Evolutionary conservation across 2,113 vertebrate species (phyloP).

Genomic region (Dipodomys merriami): DNA sequence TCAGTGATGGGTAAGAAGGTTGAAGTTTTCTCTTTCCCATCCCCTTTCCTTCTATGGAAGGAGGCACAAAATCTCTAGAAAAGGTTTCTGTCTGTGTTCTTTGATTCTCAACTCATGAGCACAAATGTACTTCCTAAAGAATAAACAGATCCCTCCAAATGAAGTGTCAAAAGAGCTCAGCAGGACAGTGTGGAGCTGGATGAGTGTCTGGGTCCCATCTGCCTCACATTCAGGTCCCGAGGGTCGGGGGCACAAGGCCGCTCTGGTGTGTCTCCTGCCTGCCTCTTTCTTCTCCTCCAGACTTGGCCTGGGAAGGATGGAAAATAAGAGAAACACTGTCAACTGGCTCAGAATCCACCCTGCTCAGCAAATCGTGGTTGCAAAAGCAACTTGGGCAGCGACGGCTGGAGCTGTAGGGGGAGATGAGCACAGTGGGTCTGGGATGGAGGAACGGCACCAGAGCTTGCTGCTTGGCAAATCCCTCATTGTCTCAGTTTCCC

Average conservation of each 20-base stretch:
- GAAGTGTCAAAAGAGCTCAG: conserved; percentile 68
- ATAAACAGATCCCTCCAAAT: conserved; percentile 78
- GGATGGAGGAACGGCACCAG: neutral
- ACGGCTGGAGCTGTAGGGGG: neutral
- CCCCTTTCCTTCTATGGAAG: neutral
- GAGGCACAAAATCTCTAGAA: conserved; percentile 52
- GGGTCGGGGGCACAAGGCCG: conserved; percentile 26
- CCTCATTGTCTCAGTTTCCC: neutral
- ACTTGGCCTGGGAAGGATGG: conserved; percentile 25
- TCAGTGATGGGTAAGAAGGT: neutral
- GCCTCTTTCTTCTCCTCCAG: neutral
- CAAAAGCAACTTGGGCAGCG: neutral
- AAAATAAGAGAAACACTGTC: conserved; percentile 12
- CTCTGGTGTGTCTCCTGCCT: neutral
- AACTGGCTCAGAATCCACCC: neutral
- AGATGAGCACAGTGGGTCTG: neutral
- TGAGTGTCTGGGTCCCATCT: conserved; percentile 73
- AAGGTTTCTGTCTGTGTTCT: conserved; percentile 51
- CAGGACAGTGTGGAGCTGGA: conserved; percentile 68
- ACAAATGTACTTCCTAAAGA: conserved; percentile 65
- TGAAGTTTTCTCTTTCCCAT: neutral
- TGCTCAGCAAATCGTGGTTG: neutral
- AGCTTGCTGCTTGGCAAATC: neutral
- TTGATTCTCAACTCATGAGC: conserved; percentile 39
- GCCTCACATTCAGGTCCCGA: conserved; percentile 62